phyloP scores from a whole-genome alignment of 1,140 invertebrate genomes.

The Mya arenaria region DNA sequence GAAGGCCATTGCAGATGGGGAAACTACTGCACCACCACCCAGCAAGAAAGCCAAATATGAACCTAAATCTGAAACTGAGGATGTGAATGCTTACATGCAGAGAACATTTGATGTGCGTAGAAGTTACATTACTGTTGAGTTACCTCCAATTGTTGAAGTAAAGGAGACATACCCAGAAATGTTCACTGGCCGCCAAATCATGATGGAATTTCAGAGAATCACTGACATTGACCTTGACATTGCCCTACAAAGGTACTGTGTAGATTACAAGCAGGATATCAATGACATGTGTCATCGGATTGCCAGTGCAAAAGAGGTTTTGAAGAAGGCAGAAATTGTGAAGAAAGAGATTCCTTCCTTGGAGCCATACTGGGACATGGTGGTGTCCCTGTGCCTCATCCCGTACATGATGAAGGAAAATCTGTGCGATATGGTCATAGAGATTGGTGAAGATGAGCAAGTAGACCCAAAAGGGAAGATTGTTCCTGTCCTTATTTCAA shows the following conservation, averaged over 20 bases:
- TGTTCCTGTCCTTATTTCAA: conserved; percentile 75
- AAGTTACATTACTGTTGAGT: conserved; percentile 75
- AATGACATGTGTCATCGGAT: conserved; percentile 69
- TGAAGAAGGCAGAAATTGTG: conserved; percentile 70
- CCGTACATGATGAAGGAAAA: conserved; percentile 75
- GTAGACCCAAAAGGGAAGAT: conserved; percentile 76
- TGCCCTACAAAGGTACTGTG: conserved; percentile 77
- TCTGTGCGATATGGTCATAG: conserved; percentile 75
- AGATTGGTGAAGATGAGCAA: conserved; percentile 75
- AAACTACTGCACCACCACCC: conserved; percentile 38
- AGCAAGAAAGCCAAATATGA: conserved; percentile 65
- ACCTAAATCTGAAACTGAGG: conserved; percentile 63
- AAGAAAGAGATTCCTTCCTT: conserved; percentile 74
- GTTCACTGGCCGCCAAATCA: conserved; percentile 73
- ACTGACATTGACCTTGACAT: conserved; percentile 76
- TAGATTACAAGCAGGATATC: conserved; percentile 71
- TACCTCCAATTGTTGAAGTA: conserved; percentile 72
- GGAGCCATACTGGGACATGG: conserved; percentile 79
- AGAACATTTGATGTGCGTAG: conserved; percentile 75
- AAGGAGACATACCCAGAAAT: conserved; percentile 74
- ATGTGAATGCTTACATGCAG: conserved; percentile 74
- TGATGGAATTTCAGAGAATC: conserved; percentile 75
- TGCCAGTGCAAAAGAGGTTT: conserved; percentile 66
- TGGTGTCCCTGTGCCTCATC: conserved; percentile 74
- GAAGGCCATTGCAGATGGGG: conserved; percentile 59